Evolutionary conservation across 1,140 invertebrate species (phyloP).

Genomic region (Ruditapes philippinarum): DNA sequence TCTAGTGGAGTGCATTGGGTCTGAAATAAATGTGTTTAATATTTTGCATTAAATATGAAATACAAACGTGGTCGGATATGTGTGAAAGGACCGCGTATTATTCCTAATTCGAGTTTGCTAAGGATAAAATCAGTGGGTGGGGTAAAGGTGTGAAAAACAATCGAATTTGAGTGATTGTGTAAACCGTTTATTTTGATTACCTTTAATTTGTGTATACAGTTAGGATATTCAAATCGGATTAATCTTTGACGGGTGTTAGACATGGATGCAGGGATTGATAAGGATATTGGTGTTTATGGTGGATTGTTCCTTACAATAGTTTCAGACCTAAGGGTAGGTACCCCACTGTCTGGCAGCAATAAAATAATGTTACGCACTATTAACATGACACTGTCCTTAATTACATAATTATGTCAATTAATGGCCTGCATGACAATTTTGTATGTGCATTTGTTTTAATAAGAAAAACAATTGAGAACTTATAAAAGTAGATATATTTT

Average conservation of each 20-base stretch:
- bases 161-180: not conserved
- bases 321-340: constrained; percentile 54
- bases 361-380: no score
- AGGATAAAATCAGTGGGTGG: constrained; percentile 44
- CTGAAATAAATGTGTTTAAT: not conserved
- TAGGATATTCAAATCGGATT: constrained; percentile 19
- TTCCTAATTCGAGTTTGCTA: not conserved
- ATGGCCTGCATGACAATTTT: no score
- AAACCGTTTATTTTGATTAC: not conserved
- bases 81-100: not conserved
- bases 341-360: not conserved
- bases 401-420: not conserved
- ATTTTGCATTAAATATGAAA: not conserved
- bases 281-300: constrained; percentile 57
- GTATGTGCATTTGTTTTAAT: no score
- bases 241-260: not conserved
- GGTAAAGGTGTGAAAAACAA: constrained; percentile 52
- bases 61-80: not conserved
- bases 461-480: no score
- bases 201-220: not conserved
- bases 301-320: constrained; percentile 53
- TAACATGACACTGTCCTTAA: no score
- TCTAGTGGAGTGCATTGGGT: not conserved
- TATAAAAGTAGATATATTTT: no score
- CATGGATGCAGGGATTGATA: constrained; percentile 50